Evolutionary conservation across 2,797 vertebrate species (phyloP), one percentile per base, ranked within the genome.

Genomic region (Cyclopterus lumpus): DNA sequence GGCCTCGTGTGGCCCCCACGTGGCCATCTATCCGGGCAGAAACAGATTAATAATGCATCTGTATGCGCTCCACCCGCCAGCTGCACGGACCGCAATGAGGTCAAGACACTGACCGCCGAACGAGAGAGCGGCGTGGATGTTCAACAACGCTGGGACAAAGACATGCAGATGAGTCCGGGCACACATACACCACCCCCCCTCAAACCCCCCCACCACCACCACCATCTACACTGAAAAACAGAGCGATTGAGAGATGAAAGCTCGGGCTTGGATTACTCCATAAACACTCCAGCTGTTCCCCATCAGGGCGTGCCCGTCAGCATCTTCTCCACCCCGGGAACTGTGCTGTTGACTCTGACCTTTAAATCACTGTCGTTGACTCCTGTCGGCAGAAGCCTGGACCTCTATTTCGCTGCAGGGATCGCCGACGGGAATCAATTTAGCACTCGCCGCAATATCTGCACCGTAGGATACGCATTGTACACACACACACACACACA

Each of bases 331-430:
- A 82, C 73, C 67, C 79, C 62, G 80, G 78, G 82, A 81, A 59
- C 77, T 80, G 75, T 80, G 87, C 83, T 85, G 86, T 80, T 84
- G 81, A 76, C 75, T 82, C 80, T 89, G 89, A 93, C 92, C 91
- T 93, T 92, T 91, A 87, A 92, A 89, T 91, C 88, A 86, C 85
- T 72, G 78, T 84, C 86, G 90, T 87, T 90, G 77, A 88, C 84
- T 86, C 49, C 75, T 76, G 77, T 72, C 81, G 79, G 69, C 61
- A 32, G 68, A 85, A 42, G 73, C 80, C 51, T 0, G 72, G 78
- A 80, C 77, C 77, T 85, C 88, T 64, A 86, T 88, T 87, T 88
- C 82, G 73, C 77, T 53, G 85, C 70, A 28, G 26, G 65, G 73
- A 84, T 84, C 86, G 86, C 79, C 80, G 90, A 84, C 49, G 73